phyloP scores from a whole-genome alignment of 1,140 invertebrate species.

The Drosophila bifasciata region DNA sequence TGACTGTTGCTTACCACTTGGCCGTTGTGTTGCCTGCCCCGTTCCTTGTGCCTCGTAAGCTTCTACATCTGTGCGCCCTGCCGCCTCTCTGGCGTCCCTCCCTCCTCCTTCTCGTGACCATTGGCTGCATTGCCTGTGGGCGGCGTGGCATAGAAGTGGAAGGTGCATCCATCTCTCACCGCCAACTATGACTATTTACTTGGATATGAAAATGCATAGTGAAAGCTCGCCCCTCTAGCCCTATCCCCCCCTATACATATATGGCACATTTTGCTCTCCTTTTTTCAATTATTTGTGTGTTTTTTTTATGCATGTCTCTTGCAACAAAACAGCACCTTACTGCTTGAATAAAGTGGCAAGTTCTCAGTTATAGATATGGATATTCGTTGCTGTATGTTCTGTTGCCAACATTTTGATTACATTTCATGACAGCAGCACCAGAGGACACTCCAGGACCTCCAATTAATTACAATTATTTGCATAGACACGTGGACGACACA shows the following conservation, averaged over 20 bases:
- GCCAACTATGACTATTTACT: constrained; percentile 19
- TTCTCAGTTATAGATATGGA: no score
- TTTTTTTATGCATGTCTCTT: constrained; percentile 23
- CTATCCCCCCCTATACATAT: constrained; percentile 39
- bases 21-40: constrained; percentile 30
- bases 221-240: constrained; percentile 68
- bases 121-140: constrained; percentile 2
- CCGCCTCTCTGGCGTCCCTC: constrained; percentile 11
- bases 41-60: constrained; percentile 25
- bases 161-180: constrained; percentile 18
- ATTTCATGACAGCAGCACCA: constrained; percentile 19
- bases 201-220: constrained; percentile 75
- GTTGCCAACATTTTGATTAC: constrained; percentile 28
- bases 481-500: constrained; percentile 6
- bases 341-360: not conserved
- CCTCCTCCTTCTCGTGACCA: constrained; percentile 10
- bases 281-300: constrained; percentile 1
- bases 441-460: constrained; percentile 18
- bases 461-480: constrained; percentile 53
- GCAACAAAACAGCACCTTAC: not conserved
- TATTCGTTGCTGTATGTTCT: no score
- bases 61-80: constrained; percentile 40
- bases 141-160: no score
- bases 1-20: constrained; percentile 74
- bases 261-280: constrained; percentile 53